Conservation (phyloP, 2,888 invertebrate species). For the Ophion ventricosus region DNA sequence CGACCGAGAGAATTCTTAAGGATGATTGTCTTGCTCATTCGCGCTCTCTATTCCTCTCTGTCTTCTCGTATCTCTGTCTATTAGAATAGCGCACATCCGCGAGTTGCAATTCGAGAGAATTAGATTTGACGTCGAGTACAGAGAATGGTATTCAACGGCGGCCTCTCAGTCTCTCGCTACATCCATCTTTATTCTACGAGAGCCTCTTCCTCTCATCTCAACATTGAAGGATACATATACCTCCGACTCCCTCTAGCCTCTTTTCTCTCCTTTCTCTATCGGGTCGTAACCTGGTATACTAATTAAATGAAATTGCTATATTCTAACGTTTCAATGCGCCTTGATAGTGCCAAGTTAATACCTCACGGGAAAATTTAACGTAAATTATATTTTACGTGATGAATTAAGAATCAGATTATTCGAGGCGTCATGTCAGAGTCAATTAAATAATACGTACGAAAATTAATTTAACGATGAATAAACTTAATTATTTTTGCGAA, state of each 20-base stretch:
- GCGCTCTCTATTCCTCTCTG: conserved; percentile 28
- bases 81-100: conserved; percentile 48
- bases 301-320: conserved; percentile 50
- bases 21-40: conserved; percentile 26
- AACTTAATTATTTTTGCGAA: neutral
- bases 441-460: conserved; percentile 11
- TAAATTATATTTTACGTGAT: neutral
- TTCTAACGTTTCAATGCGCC: conserved; percentile 38
- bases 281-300: conserved; percentile 39
- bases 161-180: conserved; percentile 17
- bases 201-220: conserved; percentile 32
- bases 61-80: conserved; percentile 17
- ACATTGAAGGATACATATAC: conserved; percentile 48
- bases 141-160: conserved; percentile 53
- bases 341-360: conserved; percentile 13
- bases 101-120: conserved; percentile 61
- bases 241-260: conserved; percentile 16
- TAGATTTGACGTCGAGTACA: conserved; percentile 63
- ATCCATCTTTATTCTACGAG: conserved; percentile 9
- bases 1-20: neutral
- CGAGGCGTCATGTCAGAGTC: neutral
- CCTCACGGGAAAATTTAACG: neutral
- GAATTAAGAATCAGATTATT: neutral
- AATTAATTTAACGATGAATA: neutral
- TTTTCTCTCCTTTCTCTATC: conserved; percentile 35